Evolutionary conservation across 2,113 vertebrate species (phyloP), one percentile per base, ranked within the genome.

Genomic region (Miniopterus natalensis): DNA sequence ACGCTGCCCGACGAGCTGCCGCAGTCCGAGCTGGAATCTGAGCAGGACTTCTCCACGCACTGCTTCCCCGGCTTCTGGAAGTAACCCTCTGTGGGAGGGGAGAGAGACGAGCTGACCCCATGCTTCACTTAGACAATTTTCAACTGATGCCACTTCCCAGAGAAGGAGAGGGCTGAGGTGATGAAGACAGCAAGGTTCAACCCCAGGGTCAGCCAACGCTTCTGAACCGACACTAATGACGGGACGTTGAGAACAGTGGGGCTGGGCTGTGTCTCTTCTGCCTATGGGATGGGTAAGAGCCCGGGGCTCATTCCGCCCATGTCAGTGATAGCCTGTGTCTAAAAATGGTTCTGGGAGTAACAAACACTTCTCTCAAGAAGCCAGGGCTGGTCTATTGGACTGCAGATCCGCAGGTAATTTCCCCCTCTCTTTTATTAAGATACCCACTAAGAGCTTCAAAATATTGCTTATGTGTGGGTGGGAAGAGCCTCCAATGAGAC

Each of bases 1-100:
- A 99, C 99, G 0, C 99, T 99, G 77, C 99, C 99, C 0, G 99
- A 99, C 0, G 99, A 99, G 97, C 99, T 99, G 97, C 99, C 98
- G 0, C 99, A 99, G 97, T 99, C 99, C 0, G 99, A 99, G 92
- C 99, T 99, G 0, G 99, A 99, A 97, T 99, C 99, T 0, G 99
- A 99, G 97, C 99, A 98, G 36, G 98, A 98, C 53, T 99, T 99
- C 92, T 99, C 99, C 3, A 97, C 93, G 42, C 98, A 98, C 94
- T 99, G 99, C 96, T 99, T 98, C 63, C 98, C 98, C 0, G 98
- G 95, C 63, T 98, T 92, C 86, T 96, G 98, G 97, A 94, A 97
- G 92, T 95, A 97, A 74, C 71, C 93, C 78, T 98, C 98, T 99
- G 92, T 47, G 61, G 49, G 21, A 96, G 94, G 53, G 8, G 7